Conservation (phyloP, 1,140 invertebrate genomes). For the Sweltsa coloradensis region DNA sequence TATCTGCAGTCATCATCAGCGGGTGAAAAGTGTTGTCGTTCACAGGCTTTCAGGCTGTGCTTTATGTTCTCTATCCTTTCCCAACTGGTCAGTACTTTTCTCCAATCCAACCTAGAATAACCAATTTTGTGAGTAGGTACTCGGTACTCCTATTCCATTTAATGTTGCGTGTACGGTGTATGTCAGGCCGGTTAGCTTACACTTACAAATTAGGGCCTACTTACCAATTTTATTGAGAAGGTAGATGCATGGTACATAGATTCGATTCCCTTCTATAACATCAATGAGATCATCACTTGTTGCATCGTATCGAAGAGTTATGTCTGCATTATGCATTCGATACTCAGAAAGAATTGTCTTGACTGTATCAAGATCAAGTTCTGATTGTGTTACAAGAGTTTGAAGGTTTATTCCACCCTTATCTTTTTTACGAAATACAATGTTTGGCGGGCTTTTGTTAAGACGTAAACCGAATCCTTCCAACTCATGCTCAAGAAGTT, state of each 20-base stretch:
- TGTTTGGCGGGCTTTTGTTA: constrained; percentile 96
- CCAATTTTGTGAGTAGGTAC: too few relatives aligned
- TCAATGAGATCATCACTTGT: constrained; percentile 97
- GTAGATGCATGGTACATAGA: constrained; percentile 98
- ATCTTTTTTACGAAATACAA: constrained; percentile 92
- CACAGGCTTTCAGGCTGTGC: too few relatives aligned
- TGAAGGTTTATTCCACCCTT: constrained; percentile 96
- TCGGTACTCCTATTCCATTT: too few relatives aligned
- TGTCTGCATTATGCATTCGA: constrained; percentile 97
- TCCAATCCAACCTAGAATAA: background rate
- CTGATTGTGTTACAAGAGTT: constrained; percentile 76
- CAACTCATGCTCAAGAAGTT: constrained; percentile 92
- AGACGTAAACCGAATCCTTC: constrained; percentile 97
- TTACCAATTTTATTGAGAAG: constrained; percentile 95
- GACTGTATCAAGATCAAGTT: constrained; percentile 90
- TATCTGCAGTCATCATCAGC: too few relatives aligned
- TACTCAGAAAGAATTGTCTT: constrained; percentile 96
- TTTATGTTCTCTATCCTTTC: too few relatives aligned
- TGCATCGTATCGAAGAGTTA: constrained; percentile 87
- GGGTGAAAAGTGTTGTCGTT: too few relatives aligned
- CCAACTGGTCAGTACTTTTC: background rate
- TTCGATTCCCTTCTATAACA: constrained; percentile 95
- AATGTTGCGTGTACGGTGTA: too few relatives aligned
- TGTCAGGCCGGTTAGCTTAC: too few relatives aligned
- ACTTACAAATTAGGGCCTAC: constrained; percentile 6